Conservation (phyloP, 2,888 invertebrate genomes). For the Neelides folsomi region DNA sequence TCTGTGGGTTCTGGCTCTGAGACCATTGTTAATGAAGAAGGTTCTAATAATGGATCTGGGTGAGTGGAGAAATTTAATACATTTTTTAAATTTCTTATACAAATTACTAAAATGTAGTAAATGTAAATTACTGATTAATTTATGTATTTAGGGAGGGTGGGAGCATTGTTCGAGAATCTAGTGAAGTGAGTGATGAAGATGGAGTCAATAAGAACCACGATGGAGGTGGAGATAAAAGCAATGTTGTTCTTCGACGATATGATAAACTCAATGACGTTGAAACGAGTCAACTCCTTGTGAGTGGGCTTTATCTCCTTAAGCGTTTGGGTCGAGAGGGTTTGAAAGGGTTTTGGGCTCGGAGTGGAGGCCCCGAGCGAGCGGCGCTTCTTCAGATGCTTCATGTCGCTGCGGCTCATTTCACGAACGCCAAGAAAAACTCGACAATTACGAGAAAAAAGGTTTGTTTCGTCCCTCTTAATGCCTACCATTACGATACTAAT, state of each 20-base stretch:
- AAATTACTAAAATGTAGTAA: no score
- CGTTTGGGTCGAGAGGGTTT: conserved; percentile 27
- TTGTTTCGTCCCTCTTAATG: conserved; percentile 1
- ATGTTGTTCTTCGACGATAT: conserved; percentile 31
- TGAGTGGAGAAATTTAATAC: conserved; percentile 11
- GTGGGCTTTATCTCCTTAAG: conserved; percentile 31
- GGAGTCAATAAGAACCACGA: conserved; percentile 2
- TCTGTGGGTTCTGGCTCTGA: conserved; percentile 31
- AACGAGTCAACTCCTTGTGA: conserved; percentile 28
- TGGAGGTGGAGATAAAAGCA: conserved; percentile 20
- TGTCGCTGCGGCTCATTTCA: conserved; percentile 29
- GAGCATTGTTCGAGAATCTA: conserved; percentile 26
- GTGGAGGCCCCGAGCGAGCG: conserved; percentile 26
- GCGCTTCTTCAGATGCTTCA: conserved; percentile 32
- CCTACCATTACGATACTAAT: no score
- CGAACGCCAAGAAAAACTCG: conserved; percentile 30
- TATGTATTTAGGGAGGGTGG: conserved; percentile 22
- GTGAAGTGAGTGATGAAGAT: conserved; percentile 26
- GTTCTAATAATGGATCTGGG: conserved; percentile 30
- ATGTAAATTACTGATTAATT: no score
- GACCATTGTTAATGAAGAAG: conserved; percentile 31
- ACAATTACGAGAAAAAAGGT: conserved; percentile 33
- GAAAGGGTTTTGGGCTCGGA: conserved; percentile 27
- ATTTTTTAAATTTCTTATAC: not conserved
- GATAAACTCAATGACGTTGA: conserved; percentile 32